phyloP scores from a whole-genome alignment of 2,888 invertebrate genomes.

The Vesta saturnalis region DNA sequence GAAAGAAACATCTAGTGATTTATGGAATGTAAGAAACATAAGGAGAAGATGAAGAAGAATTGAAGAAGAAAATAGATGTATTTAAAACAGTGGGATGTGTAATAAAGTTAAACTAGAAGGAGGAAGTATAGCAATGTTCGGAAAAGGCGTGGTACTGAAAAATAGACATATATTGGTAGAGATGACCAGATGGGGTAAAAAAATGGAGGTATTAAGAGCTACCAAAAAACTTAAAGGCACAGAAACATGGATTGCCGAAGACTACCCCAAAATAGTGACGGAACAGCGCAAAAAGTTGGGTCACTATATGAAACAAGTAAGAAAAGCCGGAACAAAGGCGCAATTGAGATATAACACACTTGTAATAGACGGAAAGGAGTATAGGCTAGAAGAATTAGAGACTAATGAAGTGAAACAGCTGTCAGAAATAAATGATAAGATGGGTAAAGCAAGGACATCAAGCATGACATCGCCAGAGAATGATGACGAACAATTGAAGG shows the following conservation, averaged over 20 bases:
- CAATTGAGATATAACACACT: neutral
- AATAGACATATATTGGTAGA: too few species aligned
- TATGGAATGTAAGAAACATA: neutral
- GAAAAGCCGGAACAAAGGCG: neutral
- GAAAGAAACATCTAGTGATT: neutral
- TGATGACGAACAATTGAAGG: neutral
- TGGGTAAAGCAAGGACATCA: too few species aligned
- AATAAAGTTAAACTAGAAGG: too few species aligned
- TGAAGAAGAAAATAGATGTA: neutral
- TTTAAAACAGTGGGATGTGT: neutral
- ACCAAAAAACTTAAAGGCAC: neutral
- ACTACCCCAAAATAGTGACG: neutral
- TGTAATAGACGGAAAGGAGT: neutral
- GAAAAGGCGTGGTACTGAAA: too few species aligned
- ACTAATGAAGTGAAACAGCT: neutral
- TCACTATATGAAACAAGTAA: too few species aligned
- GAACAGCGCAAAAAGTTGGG: neutral
- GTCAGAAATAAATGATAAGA: too few species aligned
- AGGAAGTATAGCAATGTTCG: neutral
- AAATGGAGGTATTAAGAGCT: neutral
- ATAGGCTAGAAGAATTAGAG: neutral
- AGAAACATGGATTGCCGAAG: neutral
- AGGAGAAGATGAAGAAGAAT: neutral
- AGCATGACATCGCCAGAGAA: too few species aligned
- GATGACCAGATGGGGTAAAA: too few species aligned